These are phyloP conservation scores for Oncorhynchus kisutch DNA, from an alignment of 2,113 vertebrate species.

Conservation along the genomic window DNA sequence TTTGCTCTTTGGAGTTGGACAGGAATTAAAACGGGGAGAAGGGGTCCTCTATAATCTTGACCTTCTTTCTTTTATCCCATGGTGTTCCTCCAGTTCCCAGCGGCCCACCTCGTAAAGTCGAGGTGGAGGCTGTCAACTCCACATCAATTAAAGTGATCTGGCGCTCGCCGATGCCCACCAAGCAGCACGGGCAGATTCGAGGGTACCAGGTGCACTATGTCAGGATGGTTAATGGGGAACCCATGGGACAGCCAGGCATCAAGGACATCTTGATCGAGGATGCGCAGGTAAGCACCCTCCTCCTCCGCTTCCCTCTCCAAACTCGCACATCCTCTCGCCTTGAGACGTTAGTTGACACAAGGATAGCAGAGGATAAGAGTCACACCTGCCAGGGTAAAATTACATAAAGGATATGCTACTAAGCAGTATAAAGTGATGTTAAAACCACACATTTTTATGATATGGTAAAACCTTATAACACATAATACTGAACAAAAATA, in stretches of 20 bases:
- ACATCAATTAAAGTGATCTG: conserved; percentile 97
- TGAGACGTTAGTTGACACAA: background rate
- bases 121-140: conserved; percentile 99
- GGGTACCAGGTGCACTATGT: conserved; percentile 99
- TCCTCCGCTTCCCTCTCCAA: conserved; percentile 35
- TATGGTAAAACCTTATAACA: too few species aligned
- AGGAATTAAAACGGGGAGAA: conserved; percentile 54
- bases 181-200: conserved; percentile 97
- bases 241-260: conserved; percentile 92
- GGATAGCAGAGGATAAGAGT: background rate
- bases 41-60: conserved; percentile 84
- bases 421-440: too few species aligned
- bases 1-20: conserved; percentile 68
- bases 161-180: conserved; percentile 96
- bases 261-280: conserved; percentile 98
- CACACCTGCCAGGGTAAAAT: background rate
- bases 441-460: too few species aligned
- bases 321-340: conserved; percentile 36
- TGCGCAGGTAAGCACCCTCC: conserved; percentile 83
- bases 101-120: conserved; percentile 99
- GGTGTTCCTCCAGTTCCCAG: conserved; percentile 99
- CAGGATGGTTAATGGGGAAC: conserved; percentile 95
- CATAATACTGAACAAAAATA: too few species aligned
- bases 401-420: background rate
- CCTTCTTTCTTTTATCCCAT: conserved; percentile 90